These are phyloP conservation scores for Maniola jurtina DNA, from an alignment of 1,140 invertebrate species.

Conservation along the genomic window DNA sequence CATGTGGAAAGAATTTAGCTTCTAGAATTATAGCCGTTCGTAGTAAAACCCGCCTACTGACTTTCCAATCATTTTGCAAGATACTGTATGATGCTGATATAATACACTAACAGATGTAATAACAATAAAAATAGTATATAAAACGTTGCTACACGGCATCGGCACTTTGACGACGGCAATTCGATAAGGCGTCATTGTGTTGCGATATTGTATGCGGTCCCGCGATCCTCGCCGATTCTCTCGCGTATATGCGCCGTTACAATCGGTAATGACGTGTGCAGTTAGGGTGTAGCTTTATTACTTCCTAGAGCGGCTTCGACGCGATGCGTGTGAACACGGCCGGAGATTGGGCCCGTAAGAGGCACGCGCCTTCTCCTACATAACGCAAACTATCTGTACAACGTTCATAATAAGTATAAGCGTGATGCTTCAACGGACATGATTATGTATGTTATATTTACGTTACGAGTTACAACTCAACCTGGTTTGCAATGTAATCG, in stretches of 20 bases:
- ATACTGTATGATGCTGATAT: neutral
- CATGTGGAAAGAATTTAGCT: neutral
- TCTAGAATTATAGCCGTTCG: neutral
- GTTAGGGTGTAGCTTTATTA: constrained; percentile 76
- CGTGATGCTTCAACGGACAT: too few species aligned
- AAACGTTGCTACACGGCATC: constrained; percentile 16
- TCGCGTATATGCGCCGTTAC: constrained; percentile 62
- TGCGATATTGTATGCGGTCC: constrained; percentile 37
- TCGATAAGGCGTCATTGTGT: constrained; percentile 54
- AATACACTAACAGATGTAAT: constrained; percentile 1
- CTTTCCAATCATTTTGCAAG: constrained; percentile 6
- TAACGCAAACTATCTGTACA: constrained; percentile 38
- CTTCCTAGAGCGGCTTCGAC: constrained; percentile 57
- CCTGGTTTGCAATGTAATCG: too few species aligned
- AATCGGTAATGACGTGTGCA: constrained; percentile 73
- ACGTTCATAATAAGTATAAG: too few species aligned
- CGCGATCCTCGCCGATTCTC: constrained; percentile 59
- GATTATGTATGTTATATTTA: too few species aligned
- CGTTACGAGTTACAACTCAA: too few species aligned
- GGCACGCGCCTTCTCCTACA: constrained; percentile 44
- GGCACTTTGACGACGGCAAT: constrained; percentile 37
- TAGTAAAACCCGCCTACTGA: neutral
- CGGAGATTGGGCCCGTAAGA: constrained; percentile 70
- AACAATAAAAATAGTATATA: constrained; percentile 17
- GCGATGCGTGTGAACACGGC: constrained; percentile 61